Conservation (phyloP, 2,797 vertebrate genomes). For the Rhynchotus rufescens region DNA sequence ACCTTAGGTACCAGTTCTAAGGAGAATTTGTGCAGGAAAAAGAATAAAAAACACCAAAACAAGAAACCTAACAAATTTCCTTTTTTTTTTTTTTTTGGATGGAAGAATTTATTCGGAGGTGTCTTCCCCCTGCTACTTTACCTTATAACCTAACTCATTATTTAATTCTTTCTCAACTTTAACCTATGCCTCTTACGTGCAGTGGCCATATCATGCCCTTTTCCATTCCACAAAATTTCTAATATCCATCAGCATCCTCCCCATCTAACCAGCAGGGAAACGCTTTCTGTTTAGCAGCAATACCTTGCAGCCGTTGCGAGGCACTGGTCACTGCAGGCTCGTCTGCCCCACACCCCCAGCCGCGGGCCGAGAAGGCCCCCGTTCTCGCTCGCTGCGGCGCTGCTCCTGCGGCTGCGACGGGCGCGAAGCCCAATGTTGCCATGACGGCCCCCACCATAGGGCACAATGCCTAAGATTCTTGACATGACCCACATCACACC, state of each 20-base stretch:
- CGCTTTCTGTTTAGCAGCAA: not conserved
- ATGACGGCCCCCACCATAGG: not conserved
- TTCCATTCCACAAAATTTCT: not conserved
- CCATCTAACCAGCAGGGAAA: not conserved
- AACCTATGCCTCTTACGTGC: not conserved
- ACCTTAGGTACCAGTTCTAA: not conserved
- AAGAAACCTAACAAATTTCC: not conserved
- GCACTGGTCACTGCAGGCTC: not conserved
- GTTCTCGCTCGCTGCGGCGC: not conserved
- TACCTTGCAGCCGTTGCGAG: not conserved
- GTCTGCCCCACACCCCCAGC: not conserved
- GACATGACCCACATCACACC: not conserved
- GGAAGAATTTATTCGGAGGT: not conserved
- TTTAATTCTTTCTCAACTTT: not conserved
- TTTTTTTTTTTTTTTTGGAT: not conserved
- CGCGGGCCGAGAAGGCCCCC: not conserved
- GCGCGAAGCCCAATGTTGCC: not conserved
- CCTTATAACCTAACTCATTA: not conserved
- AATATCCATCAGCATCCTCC: not conserved
- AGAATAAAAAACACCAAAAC: not conserved
- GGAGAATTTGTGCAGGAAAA: not conserved
- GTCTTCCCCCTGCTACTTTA: not conserved
- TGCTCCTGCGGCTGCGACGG: not conserved
- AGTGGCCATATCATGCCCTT: not conserved
- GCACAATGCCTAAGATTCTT: not conserved